These are phyloP conservation scores for Noturus placidus DNA, from an alignment of 2,113 vertebrate genomes.

Conservation along the genomic window DNA sequence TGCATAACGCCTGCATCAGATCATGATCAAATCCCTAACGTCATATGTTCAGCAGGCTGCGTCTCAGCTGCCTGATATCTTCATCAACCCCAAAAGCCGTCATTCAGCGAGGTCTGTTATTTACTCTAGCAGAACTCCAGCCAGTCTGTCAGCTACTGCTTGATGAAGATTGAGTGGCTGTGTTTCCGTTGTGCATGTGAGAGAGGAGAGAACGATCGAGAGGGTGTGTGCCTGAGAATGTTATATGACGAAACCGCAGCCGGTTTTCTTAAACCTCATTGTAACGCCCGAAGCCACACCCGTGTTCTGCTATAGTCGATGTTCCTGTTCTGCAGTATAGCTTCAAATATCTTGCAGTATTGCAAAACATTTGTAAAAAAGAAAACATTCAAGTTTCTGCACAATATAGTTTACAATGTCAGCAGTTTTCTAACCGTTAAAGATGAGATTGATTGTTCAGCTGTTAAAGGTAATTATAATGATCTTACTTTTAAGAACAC, in stretches of 20 bases:
- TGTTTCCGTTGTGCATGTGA: slow-evolving; percentile 31
- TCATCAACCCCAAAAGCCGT: slow-evolving; percentile 30
- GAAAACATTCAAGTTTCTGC: background rate
- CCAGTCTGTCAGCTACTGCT: slow-evolving; percentile 39
- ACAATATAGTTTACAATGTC: background rate
- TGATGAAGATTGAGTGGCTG: slow-evolving; percentile 52
- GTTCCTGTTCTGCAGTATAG: background rate
- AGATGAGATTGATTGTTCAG: background rate
- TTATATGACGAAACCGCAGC: background rate
- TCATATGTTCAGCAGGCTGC: slow-evolving; percentile 24
- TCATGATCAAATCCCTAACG: slow-evolving; percentile 11
- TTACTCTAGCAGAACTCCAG: slow-evolving; percentile 24
- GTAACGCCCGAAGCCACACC: slow-evolving; percentile 11
- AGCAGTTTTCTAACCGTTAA: background rate
- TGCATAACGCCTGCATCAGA: background rate
- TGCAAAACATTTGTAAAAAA: background rate
- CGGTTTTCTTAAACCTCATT: slow-evolving; percentile 21
- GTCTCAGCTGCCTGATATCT: slow-evolving; percentile 27
- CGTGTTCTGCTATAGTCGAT: background rate
- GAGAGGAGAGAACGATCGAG: slow-evolving; percentile 14
- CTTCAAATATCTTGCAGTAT: background rate
- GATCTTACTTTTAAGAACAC: background rate
- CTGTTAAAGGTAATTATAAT: background rate
- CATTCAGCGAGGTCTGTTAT: slow-evolving; percentile 36
- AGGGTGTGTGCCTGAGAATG: slow-evolving; percentile 19